phyloP scores from a whole-genome alignment of 2,797 vertebrate genomes.

The Xerus rutilus region DNA sequence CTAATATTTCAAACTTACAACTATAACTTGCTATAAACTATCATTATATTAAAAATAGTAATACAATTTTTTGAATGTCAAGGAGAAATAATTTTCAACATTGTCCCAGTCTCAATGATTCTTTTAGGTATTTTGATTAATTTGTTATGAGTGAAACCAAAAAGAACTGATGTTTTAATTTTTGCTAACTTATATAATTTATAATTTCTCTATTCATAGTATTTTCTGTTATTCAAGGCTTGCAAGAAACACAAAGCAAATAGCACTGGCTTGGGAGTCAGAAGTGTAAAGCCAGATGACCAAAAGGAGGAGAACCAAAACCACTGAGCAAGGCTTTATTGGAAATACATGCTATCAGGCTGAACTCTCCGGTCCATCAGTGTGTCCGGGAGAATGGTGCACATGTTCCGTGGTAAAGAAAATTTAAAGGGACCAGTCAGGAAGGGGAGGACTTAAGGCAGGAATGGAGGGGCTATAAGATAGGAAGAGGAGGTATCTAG shows the following conservation, averaged over 20 bases:
- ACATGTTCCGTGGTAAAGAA: no score
- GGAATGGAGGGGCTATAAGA: no score
- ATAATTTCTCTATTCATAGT: not conserved
- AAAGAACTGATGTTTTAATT: not conserved
- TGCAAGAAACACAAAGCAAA: not conserved
- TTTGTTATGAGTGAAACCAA: not conserved
- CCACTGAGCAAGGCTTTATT: no score
- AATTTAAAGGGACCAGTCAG: no score
- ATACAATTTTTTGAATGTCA: not conserved
- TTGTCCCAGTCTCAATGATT: not conserved
- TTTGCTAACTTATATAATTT: not conserved
- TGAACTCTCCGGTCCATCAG: no score
- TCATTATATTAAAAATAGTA: not conserved
- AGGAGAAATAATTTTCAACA: not conserved
- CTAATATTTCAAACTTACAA: not conserved
- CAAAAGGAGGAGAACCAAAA: no score
- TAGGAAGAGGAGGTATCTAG: no score
- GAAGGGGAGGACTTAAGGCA: no score
- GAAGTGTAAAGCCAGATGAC: not conserved
- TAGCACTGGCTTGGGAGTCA: not conserved
- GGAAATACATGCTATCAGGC: no score
- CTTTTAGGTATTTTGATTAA: not conserved
- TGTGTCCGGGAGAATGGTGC: no score
- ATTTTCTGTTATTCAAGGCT: not conserved
- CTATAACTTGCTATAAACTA: not conserved